Evolutionary conservation across 1,140 invertebrate genomes (phyloP).

Genomic region (Drosophila seguyi): DNA sequence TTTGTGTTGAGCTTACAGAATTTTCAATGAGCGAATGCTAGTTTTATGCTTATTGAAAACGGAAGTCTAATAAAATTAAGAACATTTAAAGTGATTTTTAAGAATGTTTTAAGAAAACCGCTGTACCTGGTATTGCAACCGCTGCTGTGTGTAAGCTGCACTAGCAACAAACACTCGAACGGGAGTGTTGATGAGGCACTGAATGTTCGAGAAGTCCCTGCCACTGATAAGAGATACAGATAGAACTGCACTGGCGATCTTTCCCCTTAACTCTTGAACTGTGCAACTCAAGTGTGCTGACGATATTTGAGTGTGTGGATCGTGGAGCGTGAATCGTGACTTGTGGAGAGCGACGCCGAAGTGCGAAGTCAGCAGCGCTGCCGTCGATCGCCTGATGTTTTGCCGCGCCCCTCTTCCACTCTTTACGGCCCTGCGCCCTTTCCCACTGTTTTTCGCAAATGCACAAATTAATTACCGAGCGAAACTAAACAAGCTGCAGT

Average conservation of each 20-base stretch:
- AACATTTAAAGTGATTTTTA: background rate
- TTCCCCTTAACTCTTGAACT: slow-evolving; percentile 36
- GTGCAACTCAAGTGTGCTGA: slow-evolving; percentile 25
- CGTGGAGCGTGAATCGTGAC: slow-evolving; percentile 4
- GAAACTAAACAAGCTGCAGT: slow-evolving; percentile 43
- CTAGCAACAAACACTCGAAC: slow-evolving; percentile 13
- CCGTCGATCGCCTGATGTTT: slow-evolving; percentile 70
- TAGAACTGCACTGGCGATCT: slow-evolving; percentile 44
- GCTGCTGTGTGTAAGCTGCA: slow-evolving; percentile 4
- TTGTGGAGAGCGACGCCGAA: slow-evolving; percentile 25
- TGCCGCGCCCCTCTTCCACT: slow-evolving; percentile 33
- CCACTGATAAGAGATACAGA: slow-evolving; percentile 37
- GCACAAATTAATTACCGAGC: slow-evolving; percentile 40
- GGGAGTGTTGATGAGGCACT: slow-evolving; percentile 11
- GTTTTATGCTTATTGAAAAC: background rate
- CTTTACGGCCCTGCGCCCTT: slow-evolving; percentile 18
- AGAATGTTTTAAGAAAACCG: background rate
- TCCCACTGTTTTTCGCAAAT: slow-evolving; percentile 36
- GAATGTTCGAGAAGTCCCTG: slow-evolving; percentile 36
- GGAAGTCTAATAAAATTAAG: background rate
- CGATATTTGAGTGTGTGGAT: slow-evolving; percentile 2
- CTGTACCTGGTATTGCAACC: background rate
- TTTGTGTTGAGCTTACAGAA: background rate
- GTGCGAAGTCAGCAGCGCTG: slow-evolving; percentile 52
- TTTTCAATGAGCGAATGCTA: background rate